These are phyloP conservation scores for Fulica atra DNA, from an alignment of 2,113 vertebrate genomes.

Conservation along the genomic window DNA sequence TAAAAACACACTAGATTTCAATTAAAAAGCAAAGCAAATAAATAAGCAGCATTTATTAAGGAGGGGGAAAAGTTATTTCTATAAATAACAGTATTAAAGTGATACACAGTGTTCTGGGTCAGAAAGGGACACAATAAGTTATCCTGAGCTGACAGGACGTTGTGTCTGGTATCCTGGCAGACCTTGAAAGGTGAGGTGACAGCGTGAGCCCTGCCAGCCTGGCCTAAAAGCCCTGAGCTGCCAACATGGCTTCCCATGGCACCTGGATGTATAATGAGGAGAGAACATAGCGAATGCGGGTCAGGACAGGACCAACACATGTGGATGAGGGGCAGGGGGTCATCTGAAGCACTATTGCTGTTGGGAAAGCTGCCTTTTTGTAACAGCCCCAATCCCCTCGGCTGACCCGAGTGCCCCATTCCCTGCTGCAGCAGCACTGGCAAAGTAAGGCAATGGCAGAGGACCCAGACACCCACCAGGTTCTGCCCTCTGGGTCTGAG, in stretches of 20 bases:
- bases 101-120: not conserved
- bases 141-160: not conserved
- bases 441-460: not conserved
- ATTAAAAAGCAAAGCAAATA: constrained; percentile 19
- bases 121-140: not conserved
- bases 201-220: not conserved
- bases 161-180: not conserved
- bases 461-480: accelerated
- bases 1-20: not conserved
- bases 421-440: not conserved
- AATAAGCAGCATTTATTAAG: not conserved
- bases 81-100: constrained; percentile 54
- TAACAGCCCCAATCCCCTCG: not conserved
- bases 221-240: not conserved
- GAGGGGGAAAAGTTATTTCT: not conserved
- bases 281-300: not conserved
- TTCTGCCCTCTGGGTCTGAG: not conserved
- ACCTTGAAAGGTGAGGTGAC: accelerated
- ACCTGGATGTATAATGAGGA: not conserved
- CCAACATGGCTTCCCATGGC: not conserved
- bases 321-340: not conserved
- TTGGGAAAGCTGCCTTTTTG: not conserved
- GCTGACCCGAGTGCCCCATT: accelerated
- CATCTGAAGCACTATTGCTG: not conserved
- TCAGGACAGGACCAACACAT: not conserved